A percentile compares a stretch with the other conserved stretches of the same genome.
These are phyloP conservation scores for Calosoma granatense DNA, from an alignment of 1,140 invertebrate species.

Conservation along the genomic window DNA sequence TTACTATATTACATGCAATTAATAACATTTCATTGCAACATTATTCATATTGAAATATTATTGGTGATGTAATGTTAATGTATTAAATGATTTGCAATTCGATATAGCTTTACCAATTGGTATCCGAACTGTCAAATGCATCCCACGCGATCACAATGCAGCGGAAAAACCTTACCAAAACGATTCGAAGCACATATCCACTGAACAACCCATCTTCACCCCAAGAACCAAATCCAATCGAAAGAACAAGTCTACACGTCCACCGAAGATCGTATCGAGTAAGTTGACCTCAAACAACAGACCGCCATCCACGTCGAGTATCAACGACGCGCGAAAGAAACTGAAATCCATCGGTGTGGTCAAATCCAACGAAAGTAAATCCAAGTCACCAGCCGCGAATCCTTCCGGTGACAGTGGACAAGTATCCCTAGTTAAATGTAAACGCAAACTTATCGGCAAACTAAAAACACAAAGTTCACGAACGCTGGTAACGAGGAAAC, in stretches of 20 bases:
- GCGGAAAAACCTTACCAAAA: neutral
- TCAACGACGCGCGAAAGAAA: too few relatives aligned
- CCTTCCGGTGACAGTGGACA: too few relatives aligned
- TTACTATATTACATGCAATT: too few relatives aligned
- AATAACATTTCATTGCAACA: neutral
- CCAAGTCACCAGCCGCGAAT: too few relatives aligned
- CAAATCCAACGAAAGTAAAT: too few relatives aligned
- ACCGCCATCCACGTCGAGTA: neutral
- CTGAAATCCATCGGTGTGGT: too few relatives aligned
- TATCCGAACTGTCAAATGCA: neutral
- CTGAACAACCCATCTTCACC: too few relatives aligned
- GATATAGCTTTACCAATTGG: neutral
- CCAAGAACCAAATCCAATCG: too few relatives aligned
- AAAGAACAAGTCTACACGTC: neutral
- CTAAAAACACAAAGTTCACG: slow-evolving; percentile 3
- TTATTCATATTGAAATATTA: slow-evolving; percentile 2
- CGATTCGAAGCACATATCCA: neutral
- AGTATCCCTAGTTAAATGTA: too few relatives aligned
- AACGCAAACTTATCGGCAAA: slow-evolving; percentile 11
- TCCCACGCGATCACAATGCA: neutral
- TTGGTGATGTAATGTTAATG: neutral
- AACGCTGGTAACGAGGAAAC: neutral
- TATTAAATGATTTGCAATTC: too few relatives aligned
- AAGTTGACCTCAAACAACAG: too few relatives aligned
- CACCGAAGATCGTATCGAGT: neutral